phyloP scores from a whole-genome alignment of 2,113 vertebrate genomes.

The Cepphus grylle region DNA sequence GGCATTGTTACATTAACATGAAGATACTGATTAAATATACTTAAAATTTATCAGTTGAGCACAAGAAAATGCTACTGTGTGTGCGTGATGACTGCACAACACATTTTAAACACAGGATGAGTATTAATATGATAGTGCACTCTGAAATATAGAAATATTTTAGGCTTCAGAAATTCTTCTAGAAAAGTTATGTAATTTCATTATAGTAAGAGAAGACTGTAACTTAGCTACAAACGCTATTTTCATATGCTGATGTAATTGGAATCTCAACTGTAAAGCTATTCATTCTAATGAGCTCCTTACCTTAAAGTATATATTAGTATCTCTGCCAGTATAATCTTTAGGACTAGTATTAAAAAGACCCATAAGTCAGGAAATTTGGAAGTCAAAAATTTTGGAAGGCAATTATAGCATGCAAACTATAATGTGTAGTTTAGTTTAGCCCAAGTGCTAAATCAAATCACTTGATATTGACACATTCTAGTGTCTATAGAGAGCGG shows the following conservation, averaged over 20 bases:
- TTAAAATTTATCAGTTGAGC: background rate
- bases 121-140: background rate
- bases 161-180: background rate
- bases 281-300: background rate
- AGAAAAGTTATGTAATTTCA: background rate
- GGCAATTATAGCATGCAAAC: background rate
- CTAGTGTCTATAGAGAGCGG: background rate
- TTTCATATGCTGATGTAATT: background rate
- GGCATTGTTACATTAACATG: background rate
- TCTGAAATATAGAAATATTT: background rate
- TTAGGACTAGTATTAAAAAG: background rate
- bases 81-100: background rate
- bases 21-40: background rate
- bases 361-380: background rate
- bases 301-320: background rate
- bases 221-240: background rate
- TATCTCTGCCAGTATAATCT: background rate
- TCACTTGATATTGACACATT: background rate
- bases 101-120: background rate
- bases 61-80: background rate
- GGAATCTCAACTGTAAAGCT: background rate
- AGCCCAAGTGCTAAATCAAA: background rate
- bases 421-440: background rate
- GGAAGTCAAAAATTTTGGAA: background rate
- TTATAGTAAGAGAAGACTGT: background rate